A percentile compares a stretch with the other conserved stretches of the same genome.
Conservation (phyloP, 2,888 invertebrate genomes). For the Xestia sexstrigata region DNA sequence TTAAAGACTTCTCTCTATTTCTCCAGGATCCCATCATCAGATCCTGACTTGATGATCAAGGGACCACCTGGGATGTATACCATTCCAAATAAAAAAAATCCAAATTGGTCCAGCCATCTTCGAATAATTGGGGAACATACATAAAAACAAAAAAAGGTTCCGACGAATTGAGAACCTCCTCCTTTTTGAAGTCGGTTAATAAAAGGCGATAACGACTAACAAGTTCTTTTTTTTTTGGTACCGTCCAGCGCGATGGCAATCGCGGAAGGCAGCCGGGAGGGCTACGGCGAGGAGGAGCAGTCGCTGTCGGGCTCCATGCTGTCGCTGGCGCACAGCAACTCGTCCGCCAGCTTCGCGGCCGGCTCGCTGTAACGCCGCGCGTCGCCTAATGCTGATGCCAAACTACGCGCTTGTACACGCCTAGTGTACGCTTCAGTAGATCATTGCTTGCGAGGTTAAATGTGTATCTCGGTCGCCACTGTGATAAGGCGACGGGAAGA, state of each 20-base stretch:
- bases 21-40: too few relatives aligned
- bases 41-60: too few relatives aligned
- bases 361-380: conserved; percentile 91
- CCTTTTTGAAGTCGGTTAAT: too few relatives aligned
- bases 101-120: too few relatives aligned
- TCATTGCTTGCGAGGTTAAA: conserved; percentile 55
- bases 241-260: conserved; percentile 96
- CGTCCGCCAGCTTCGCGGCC: conserved; percentile 97
- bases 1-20: too few relatives aligned
- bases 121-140: too few relatives aligned
- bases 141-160: too few relatives aligned
- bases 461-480: conserved; percentile 46
- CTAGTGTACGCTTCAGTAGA: conserved; percentile 58
- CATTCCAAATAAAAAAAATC: too few relatives aligned
- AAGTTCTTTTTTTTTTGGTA: not conserved
- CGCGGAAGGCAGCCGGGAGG: conserved; percentile 97
- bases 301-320: conserved; percentile 98
- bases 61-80: too few relatives aligned
- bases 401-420: conserved; percentile 37
- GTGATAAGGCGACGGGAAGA: conserved; percentile 50
- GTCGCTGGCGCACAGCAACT: conserved; percentile 98
- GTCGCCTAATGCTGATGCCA: conserved; percentile 64
- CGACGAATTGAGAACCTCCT: too few relatives aligned
- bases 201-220: not conserved
- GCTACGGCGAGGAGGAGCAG: conserved; percentile 97